Base-by-base conservation (phyloP, 1,140 invertebrate genomes). In the Monochamus saltuarius region DNA sequence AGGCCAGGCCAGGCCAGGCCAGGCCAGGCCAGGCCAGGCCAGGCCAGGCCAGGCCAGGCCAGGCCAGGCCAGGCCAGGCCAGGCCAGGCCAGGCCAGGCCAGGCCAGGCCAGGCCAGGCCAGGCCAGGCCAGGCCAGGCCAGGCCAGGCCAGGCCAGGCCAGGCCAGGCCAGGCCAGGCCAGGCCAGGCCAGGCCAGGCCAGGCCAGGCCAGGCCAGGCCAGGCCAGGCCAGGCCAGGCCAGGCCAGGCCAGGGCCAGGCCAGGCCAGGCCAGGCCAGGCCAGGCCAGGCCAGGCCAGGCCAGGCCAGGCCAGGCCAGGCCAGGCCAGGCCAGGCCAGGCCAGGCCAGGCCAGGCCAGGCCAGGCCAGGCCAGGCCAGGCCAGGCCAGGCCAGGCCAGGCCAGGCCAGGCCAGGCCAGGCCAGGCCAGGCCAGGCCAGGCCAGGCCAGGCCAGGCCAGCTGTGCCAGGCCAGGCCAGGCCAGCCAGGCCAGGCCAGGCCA, bases 331-430 rank as follows among this genome's bases (percentile, higher is more conserved):
- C 42, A 62, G 59, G 54, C 63, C 37, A 62, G 46, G 59, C 63
- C 42, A 68, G 61, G 60, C 65, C 46, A 61, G 61, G 66, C 52
- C 52, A 58, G 61, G 62, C 64, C 59, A 65, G 57, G 65, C 61
- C 59, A 68, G 61, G 63, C 61, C 47, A 58, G 65, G 65, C 68
- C 58, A 65, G 65, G 65, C 64, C 64, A 61, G n/a, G n/a, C n/a
- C n/a, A n/a, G n/a, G n/a, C n/a, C n/a, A n/a, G n/a, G n/a, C n/a
- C n/a, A n/a, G n/a, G n/a, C n/a, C n/a, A n/a, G n/a, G n/a, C n/a
- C n/a, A n/a, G n/a, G n/a, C n/a, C n/a, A n/a, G n/a, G n/a, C n/a
- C n/a, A n/a, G n/a, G n/a, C n/a, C n/a, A n/a, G n/a, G n/a, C n/a
- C n/a, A n/a, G n/a, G n/a, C n/a, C n/a, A n/a, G n/a, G n/a, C n/a